Base-by-base conservation (phyloP, 2,888 invertebrate species). In the Lymantria dispar region DNA sequence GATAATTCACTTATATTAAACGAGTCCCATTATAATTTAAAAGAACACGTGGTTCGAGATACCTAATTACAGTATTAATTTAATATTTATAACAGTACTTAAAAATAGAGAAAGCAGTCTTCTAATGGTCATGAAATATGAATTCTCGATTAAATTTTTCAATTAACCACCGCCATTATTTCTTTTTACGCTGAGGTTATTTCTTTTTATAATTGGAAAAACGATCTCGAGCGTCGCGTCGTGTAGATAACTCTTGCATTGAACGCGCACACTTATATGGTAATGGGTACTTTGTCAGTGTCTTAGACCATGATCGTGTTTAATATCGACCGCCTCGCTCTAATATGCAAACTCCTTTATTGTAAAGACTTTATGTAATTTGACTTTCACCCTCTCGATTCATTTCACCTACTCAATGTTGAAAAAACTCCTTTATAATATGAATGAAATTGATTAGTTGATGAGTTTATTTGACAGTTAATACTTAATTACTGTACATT, bases 161-260 rank as follows among this genome's bases (percentile, higher is more conserved):
- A 73, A 76, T 69, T 66, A 74, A 70, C 68, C 56, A 63, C 62
- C 54, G 64, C 62, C 62, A 74, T 76, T 77, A 75, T 69, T 69
- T 56, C 60, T 69, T 72, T 76, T 74, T 74, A 72, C 70, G 68
- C 68, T 59, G 66, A 66, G 62, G 71, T 70, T 76, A 74, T 75
- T 70, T 74, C 65, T 72, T 72, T 72, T 74, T 72, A 70, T 74
- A 74, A 74, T 72, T 74, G 76, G 68, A 64, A 73, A 74, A 72
- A 72, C 71, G 69, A 66, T 68, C 72, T 74, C 62, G 60, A 63
- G 52, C 11, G 22, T 22, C 22, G 22, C 51, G 48, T 55, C 55
- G 58, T 64, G 66, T 64, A 64, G 64, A 39, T 55, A 50, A 68
- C 56, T 63, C 62, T 59, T 53, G 62, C 63, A 66, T 62, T 63